Base-by-base conservation (phyloP, 2,797 vertebrate species). In the Chaetodon trifasciatus region DNA sequence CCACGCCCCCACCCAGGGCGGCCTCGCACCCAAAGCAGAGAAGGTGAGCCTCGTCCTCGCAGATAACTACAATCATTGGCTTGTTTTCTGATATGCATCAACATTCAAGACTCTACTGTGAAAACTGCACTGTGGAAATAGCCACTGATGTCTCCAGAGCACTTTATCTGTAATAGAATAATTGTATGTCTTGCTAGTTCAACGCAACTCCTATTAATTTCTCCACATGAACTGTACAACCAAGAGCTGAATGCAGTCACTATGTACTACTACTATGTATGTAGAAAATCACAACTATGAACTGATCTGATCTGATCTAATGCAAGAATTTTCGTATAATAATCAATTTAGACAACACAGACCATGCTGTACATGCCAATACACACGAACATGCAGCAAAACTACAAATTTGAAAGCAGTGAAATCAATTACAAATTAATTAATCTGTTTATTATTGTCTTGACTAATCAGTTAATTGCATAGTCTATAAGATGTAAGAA, bases 41-140 rank as follows among this genome's bases (percentile, higher is more conserved):
- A 99, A 98, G 97, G 98, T 99, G 92, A 95, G 94, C 15, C 28
- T 82, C 58, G 39, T 16, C 13, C 1, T 57, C 6, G 8, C 6
- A 0, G 55, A 56, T 55, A n/a, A 58, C 40, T 49, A 35, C 44
- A 52, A 49, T 73, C 21, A 49, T 13, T 28, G 13, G 35, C 15
- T 50, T 79, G 21, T 72, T 24, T n/a, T 17, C 21, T 23, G 6
- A 57, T 49, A 11, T 42, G 19, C 39, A 6, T 49, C 13, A 67
- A 19, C 21, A 19, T 57, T 68, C 15, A 40, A 23, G 10, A 49
- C 19, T 62, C 35, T 37, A 17, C 6, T 46, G 24, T 39, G 35
- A 64, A 56, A 40, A 19, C 7, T 44, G 9, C 21, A 50, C 40
- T 2, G 23, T 39, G 32, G 67, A 23, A 47, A 39, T 1, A 49